Evolutionary conservation across 1,140 invertebrate genomes (phyloP).

Genomic region (Rhysida immarginata): DNA sequence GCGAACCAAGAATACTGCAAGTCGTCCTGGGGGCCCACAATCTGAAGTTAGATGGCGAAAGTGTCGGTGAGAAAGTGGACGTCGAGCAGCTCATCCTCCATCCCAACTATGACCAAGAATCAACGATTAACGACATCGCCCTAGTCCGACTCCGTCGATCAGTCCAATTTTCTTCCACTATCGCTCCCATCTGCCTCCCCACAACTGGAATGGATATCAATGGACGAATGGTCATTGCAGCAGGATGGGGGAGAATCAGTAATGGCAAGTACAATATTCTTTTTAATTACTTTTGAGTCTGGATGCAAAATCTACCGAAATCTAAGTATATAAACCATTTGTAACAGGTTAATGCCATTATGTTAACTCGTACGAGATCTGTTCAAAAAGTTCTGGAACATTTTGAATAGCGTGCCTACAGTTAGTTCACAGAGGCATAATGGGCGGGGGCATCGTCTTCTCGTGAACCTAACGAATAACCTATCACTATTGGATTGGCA

Average conservation of each 20-base stretch:
- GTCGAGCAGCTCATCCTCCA: background rate
- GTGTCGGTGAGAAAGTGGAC: background rate
- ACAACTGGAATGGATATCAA: background rate
- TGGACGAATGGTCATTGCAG: background rate
- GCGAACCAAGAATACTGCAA: background rate
- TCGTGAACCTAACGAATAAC: too few species aligned
- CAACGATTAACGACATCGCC: background rate
- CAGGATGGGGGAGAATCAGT: background rate
- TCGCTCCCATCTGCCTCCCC: background rate
- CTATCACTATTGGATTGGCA: too few species aligned
- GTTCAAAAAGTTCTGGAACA: too few species aligned
- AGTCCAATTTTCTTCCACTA: background rate
- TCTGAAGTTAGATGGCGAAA: background rate
- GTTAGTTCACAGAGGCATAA: too few species aligned
- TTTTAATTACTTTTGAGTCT: too few species aligned
- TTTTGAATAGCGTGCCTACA: too few species aligned
- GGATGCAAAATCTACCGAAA: too few species aligned
- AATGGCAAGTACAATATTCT: slow-evolving; percentile 1
- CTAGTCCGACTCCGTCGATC: background rate
- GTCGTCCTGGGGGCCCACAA: background rate
- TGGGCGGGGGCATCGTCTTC: too few species aligned
- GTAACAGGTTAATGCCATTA: too few species aligned
- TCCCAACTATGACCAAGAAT: background rate
- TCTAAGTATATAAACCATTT: too few species aligned
- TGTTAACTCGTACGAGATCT: too few species aligned